A percentile compares a stretch with the other conserved stretches of the same genome.
Evolutionary conservation across 1,140 invertebrate species (phyloP).

Genomic region (Drosophila yakuba): DNA sequence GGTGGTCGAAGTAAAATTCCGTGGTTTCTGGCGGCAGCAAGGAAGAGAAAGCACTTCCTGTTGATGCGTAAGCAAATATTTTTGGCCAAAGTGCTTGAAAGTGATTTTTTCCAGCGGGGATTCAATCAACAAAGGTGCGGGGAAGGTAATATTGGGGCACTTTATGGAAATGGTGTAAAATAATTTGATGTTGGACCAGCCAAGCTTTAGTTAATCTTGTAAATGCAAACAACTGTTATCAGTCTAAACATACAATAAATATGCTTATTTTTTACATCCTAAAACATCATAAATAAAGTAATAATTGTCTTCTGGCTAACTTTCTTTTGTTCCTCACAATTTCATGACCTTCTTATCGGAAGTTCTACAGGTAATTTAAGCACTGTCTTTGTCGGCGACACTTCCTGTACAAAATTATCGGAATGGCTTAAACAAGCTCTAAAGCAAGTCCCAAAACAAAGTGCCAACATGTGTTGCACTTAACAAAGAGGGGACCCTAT

Average conservation of each 20-base stretch:
- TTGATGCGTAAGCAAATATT: slow-evolving; percentile 78
- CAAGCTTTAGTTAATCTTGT: not conserved
- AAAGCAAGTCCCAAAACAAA: slow-evolving; percentile 72
- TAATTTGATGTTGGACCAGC: not conserved
- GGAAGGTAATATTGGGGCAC: slow-evolving; percentile 6
- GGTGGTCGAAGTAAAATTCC: slow-evolving; percentile 33
- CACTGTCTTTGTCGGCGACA: slow-evolving; percentile 4
- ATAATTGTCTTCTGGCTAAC: too few species aligned
- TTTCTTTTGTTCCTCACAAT: not conserved
- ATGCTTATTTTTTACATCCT: not conserved
- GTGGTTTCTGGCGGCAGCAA: slow-evolving; percentile 4
- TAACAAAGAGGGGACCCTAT: slow-evolving; percentile 43
- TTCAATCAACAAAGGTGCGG: slow-evolving; percentile 28
- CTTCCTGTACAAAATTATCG: slow-evolving; percentile 33
- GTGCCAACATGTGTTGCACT: slow-evolving; percentile 80
- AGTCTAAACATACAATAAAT: not conserved
- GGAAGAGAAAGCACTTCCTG: slow-evolving; percentile 34
- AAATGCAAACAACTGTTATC: not conserved
- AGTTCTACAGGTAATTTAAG: slow-evolving; percentile 11
- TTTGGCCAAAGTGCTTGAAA: slow-evolving; percentile 73
- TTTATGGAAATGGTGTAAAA: not conserved
- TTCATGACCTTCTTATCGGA: not conserved
- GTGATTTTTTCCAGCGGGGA: slow-evolving; percentile 59
- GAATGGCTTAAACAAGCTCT: slow-evolving; percentile 50
- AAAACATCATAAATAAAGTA: too few species aligned